Conservation (phyloP, 2,888 invertebrate species). For the Perdita meconis region DNA sequence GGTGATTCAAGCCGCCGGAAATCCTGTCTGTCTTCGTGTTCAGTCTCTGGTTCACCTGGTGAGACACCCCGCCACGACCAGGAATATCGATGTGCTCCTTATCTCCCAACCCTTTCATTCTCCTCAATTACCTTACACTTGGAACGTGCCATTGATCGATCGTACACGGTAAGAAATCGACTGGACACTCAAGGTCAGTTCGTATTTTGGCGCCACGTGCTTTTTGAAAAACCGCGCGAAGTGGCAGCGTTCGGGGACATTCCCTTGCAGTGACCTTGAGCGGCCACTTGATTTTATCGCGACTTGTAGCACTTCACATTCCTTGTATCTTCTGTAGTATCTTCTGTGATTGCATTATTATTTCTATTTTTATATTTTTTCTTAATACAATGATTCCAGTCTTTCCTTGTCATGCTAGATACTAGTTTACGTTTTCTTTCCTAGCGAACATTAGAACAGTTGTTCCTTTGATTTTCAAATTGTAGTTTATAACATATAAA, state of each 20-base stretch:
- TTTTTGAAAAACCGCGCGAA: neutral
- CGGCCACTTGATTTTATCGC: too few species aligned
- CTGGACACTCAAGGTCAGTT: neutral
- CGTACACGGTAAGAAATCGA: constrained; percentile 5
- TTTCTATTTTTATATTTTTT: too few species aligned
- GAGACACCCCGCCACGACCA: constrained; percentile 80
- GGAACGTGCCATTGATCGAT: neutral
- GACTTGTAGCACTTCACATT: too few species aligned
- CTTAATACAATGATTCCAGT: too few species aligned
- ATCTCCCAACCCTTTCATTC: neutral
- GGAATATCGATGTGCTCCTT: constrained; percentile 64
- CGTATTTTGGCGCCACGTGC: neutral
- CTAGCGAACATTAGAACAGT: too few species aligned
- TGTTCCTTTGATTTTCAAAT: too few species aligned
- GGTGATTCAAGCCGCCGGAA: constrained; percentile 95
- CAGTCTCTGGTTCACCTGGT: constrained; percentile 93
- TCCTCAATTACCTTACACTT: constrained; percentile 2
- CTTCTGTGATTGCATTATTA: too few species aligned
- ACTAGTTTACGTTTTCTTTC: too few species aligned
- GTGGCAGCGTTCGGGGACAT: neutral
- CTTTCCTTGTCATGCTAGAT: too few species aligned
- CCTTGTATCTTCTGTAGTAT: too few species aligned
- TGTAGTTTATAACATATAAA: too few species aligned
- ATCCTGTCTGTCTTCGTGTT: constrained; percentile 95
- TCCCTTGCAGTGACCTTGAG: too few species aligned